Conservation (phyloP, 2,797 vertebrate genomes). For the Schizothorax lantsangensis region DNA sequence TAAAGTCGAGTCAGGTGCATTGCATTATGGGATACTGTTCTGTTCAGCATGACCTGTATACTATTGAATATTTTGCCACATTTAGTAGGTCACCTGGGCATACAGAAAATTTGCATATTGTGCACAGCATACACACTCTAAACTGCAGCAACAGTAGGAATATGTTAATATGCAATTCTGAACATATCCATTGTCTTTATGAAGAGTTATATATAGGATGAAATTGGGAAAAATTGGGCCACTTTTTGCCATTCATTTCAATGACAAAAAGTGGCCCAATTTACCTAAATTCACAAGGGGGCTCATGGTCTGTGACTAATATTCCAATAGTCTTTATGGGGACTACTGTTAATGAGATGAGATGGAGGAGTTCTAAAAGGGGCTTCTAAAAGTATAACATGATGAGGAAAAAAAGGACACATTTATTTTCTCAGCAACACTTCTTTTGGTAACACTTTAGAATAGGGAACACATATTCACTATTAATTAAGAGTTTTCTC, state of each 20-base stretch:
- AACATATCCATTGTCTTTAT: constrained; percentile 4
- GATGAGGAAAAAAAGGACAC: background rate
- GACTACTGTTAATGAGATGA: constrained; percentile 13
- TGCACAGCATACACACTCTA: background rate
- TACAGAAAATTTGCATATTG: background rate
- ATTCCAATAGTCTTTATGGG: constrained; percentile 25
- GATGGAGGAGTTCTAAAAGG: background rate
- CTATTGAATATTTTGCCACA: background rate
- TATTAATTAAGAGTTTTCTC: background rate
- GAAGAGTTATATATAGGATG: constrained; percentile 11
- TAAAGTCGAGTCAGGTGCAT: background rate
- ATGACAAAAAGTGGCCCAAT: constrained; percentile 5
- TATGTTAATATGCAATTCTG: background rate
- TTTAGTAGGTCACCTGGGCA: background rate
- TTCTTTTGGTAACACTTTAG: background rate
- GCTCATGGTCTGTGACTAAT: background rate
- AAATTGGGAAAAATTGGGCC: constrained; percentile 3
- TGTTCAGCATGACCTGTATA: background rate
- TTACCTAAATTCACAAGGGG: constrained; percentile 35
- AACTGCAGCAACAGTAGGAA: background rate
- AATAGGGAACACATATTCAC: background rate
- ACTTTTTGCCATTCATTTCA: constrained; percentile 1
- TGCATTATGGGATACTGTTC: background rate
- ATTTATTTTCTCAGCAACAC: background rate
- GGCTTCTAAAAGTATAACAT: constrained; percentile 1